Percentiles rank a stretch among this genome's conserved stretches.
Conservation (phyloP, 2,113 vertebrate species). For the Lagopus leucura region DNA sequence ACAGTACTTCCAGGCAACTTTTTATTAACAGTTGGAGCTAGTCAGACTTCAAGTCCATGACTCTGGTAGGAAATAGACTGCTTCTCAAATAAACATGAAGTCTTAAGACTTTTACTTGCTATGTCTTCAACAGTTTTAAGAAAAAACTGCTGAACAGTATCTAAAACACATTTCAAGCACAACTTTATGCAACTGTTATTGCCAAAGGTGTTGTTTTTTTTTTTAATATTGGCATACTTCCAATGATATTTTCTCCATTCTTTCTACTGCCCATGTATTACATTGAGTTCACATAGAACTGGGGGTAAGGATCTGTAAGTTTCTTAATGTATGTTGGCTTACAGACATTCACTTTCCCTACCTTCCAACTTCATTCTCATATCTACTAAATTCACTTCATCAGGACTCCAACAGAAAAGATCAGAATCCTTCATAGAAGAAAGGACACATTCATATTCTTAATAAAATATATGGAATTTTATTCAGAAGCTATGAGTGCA, state of each 20-base stretch:
- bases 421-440: neutral
- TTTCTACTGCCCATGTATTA: neutral
- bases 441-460: neutral
- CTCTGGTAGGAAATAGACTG: neutral
- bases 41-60: neutral
- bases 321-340: neutral
- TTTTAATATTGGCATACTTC: neutral
- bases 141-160: neutral
- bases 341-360: neutral
- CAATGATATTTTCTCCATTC: neutral
- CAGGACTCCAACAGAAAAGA: neutral
- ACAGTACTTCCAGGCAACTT: neutral
- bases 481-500: neutral
- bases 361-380: neutral
- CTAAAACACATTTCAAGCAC: neutral
- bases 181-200: neutral
- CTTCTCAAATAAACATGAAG: neutral
- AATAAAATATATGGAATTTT: neutral
- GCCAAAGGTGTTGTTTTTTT: too few species aligned
- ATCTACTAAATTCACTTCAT: neutral
- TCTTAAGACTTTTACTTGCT: neutral
- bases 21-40: neutral
- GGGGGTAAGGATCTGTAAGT: neutral
- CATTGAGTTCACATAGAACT: neutral
- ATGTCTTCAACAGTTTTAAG: neutral